A percentile compares a stretch with the other conserved stretches of the same genome.
phyloP scores from a whole-genome alignment of 2,797 vertebrate species.

The Heterohyrax brucei region DNA sequence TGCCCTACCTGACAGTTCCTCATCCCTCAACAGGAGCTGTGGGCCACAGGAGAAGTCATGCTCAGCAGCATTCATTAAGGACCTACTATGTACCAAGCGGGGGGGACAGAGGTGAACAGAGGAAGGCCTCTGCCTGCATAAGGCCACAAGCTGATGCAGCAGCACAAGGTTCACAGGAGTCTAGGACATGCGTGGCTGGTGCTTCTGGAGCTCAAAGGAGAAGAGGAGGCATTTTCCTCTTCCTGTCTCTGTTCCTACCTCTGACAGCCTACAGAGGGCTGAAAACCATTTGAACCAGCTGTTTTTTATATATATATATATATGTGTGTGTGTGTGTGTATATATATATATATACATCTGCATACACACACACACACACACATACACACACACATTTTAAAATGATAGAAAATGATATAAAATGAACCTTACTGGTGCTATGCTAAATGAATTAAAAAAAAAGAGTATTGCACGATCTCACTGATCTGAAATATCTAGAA shows the following conservation, averaged over 20 bases:
- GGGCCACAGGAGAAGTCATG: neutral
- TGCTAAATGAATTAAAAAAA: neutral
- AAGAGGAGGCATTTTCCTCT: neutral
- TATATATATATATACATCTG: too few relatives aligned
- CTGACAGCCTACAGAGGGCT: neutral
- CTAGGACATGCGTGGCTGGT: neutral
- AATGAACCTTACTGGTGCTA: neutral
- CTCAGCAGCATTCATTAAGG: neutral
- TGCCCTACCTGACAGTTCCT: neutral
- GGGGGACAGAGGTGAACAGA: neutral
- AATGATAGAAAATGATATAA: neutral
- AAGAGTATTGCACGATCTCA: neutral
- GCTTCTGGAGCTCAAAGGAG: neutral
- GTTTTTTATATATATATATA: neutral
- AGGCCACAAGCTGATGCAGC: neutral
- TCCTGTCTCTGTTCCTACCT: neutral
- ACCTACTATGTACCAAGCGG: neutral
- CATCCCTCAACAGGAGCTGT: neutral
- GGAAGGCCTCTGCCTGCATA: neutral
- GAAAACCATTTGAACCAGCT: slow-evolving; percentile 44
- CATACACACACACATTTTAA: too few relatives aligned
- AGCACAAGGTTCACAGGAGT: neutral
- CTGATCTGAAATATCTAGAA: neutral
- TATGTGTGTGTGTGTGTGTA: too few relatives aligned
- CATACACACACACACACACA: too few relatives aligned